Evolutionary conservation across 2,113 vertebrate species (phyloP).

Genomic region (Silurus asotus): DNA sequence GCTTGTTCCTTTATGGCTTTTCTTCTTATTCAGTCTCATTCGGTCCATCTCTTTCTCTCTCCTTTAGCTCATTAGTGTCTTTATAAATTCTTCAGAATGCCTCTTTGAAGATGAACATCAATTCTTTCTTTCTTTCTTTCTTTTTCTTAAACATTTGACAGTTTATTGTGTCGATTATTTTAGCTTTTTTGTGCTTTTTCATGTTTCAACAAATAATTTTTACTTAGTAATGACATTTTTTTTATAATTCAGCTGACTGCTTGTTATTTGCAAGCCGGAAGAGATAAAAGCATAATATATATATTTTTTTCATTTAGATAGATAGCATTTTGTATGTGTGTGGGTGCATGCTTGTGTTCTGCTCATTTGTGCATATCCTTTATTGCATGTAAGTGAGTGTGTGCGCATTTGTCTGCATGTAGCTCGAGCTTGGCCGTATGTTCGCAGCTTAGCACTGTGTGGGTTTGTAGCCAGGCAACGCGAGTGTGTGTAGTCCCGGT

Average conservation of each 20-base stretch:
- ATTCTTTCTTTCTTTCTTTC: background rate
- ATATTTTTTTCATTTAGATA: background rate
- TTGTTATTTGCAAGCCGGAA: background rate
- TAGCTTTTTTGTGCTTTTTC: background rate
- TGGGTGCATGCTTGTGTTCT: slow-evolving; percentile 21
- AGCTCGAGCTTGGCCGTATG: slow-evolving; percentile 32
- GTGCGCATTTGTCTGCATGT: slow-evolving; percentile 35
- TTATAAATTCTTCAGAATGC: slow-evolving; percentile 37
- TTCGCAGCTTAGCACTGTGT: slow-evolving; percentile 41
- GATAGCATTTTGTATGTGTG: slow-evolving; percentile 7
- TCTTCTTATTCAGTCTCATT: background rate
- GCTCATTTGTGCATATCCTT: slow-evolving; percentile 25
- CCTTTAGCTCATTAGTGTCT: slow-evolving; percentile 37
- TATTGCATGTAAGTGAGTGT: slow-evolving; percentile 39
- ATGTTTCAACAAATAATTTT: background rate
- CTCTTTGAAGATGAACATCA: background rate
- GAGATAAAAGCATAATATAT: background rate
- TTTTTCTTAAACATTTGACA: background rate
- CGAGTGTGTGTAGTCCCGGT: slow-evolving; percentile 52
- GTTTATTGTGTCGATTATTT: background rate
- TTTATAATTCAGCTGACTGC: slow-evolving; percentile 8
- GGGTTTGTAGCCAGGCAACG: slow-evolving; percentile 60
- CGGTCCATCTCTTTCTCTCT: background rate
- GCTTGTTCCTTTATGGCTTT: background rate
- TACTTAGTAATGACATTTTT: background rate